These are phyloP conservation scores for Megalurothrips usitatus DNA, from an alignment of 2,888 invertebrate species.

Conservation along the genomic window DNA sequence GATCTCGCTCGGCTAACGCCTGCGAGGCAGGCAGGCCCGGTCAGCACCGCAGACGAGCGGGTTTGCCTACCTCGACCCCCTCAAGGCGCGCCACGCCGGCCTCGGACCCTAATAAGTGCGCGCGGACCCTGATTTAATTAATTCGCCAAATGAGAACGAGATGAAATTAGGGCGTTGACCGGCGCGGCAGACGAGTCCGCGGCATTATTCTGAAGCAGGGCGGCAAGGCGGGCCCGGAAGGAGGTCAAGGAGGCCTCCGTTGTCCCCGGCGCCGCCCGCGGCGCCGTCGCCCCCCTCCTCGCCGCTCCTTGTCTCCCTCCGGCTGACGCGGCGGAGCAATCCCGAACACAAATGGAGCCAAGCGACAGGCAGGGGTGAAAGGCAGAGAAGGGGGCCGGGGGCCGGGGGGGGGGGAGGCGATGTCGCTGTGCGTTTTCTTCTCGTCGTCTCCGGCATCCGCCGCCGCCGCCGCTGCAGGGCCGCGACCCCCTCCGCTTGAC, in stretches of 20 bases:
- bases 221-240: no score
- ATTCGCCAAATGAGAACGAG: no score
- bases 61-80: no score
- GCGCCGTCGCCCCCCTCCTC: not conserved
- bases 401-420: not conserved
- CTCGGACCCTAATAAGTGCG: no score
- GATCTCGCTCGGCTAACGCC: no score
- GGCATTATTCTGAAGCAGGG: no score
- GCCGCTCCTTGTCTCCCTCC: not conserved
- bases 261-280: not conserved
- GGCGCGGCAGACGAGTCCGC: no score
- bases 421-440: not conserved
- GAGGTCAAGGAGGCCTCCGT: conserved; percentile 3
- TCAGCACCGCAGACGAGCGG: no score
- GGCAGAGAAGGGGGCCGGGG: not conserved
- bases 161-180: no score
- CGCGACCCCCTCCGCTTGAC: not conserved
- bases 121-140: no score
- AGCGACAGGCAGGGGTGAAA: not conserved
- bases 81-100: no score
- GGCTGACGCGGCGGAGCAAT: conserved; percentile 8
- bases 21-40: no score
- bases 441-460: not conserved
- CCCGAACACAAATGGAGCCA: conserved; percentile 4
- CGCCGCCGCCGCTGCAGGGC: not conserved